A percentile compares a stretch with the other conserved stretches of the same genome.
phyloP scores from a whole-genome alignment of 2,113 vertebrate genomes.

The Pimephales promelas region DNA sequence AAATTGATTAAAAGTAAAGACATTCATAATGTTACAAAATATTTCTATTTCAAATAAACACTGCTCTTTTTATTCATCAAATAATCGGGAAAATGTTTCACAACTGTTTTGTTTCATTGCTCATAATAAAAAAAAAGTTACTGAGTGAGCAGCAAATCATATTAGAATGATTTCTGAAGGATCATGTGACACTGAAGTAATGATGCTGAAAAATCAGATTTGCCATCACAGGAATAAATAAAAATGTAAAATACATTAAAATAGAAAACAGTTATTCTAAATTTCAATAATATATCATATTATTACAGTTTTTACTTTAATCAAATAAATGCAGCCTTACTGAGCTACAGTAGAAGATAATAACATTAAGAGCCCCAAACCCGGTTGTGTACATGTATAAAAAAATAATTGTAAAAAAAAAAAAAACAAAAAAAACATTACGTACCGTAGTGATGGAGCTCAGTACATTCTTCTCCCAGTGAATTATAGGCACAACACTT shows the following conservation, averaged over 20 bases:
- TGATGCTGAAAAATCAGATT: not conserved
- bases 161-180: not conserved
- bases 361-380: not conserved
- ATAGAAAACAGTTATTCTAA: too few relatives aligned
- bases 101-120: not conserved
- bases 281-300: too few relatives aligned
- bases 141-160: not conserved
- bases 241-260: too few relatives aligned
- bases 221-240: too few relatives aligned
- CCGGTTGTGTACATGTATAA: not conserved
- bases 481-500: conserved; percentile 73
- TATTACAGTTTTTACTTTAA: not conserved
- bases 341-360: not conserved
- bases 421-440: not conserved
- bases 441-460: conserved; percentile 72
- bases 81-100: not conserved
- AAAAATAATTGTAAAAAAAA: not conserved
- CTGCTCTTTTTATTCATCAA: not conserved
- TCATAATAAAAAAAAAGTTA: not conserved
- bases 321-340: not conserved
- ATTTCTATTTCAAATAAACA: not conserved
- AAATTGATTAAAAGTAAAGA: not conserved
- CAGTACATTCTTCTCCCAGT: conserved; percentile 66
- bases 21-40: not conserved
- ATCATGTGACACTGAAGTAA: not conserved